These are phyloP conservation scores for Malurus melanocephalus DNA, from an alignment of 2,113 vertebrate species.

Conservation along the genomic window DNA sequence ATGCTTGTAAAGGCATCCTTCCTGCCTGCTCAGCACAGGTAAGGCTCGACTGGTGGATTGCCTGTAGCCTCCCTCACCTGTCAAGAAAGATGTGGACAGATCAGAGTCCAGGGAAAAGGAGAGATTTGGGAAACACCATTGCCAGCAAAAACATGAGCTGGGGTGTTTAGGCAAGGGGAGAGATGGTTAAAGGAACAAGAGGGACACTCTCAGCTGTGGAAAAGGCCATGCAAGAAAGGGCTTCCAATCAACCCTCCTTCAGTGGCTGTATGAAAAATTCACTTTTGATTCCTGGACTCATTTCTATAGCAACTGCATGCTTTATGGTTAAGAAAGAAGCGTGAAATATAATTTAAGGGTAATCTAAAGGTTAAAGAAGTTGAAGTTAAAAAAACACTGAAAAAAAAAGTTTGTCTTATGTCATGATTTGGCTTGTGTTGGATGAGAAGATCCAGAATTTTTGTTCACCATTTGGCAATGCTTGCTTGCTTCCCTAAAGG, in stretches of 20 bases:
- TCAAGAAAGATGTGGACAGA: not conserved
- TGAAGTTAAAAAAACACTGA: not conserved
- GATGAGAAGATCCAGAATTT: constrained; percentile 14
- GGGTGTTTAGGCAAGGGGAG: not conserved
- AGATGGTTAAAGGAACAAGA: not conserved
- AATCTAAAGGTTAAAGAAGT: not conserved
- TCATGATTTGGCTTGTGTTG: constrained; percentile 1
- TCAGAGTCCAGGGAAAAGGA: not conserved
- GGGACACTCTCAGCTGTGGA: not conserved
- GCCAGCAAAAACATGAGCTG: not conserved
- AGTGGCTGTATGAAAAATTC: not conserved
- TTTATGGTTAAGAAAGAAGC: not conserved
- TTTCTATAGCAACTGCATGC: not conserved
- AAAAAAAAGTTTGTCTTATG: not conserved
- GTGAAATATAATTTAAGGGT: not conserved
- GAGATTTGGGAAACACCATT: not conserved
- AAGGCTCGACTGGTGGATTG: not conserved
- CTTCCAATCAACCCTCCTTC: not conserved
- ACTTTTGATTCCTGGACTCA: not conserved
- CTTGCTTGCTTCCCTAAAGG: constrained; percentile 35
- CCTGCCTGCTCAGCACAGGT: not conserved
- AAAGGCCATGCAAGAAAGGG: not conserved
- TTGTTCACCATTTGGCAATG: constrained; percentile 19
- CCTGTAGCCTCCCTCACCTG: not conserved
- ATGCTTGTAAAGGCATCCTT: not conserved